Percentiles rank a stretch among this genome's conserved stretches.
phyloP scores from a whole-genome alignment of 2,113 vertebrate genomes.

The Heliornis fulica region DNA sequence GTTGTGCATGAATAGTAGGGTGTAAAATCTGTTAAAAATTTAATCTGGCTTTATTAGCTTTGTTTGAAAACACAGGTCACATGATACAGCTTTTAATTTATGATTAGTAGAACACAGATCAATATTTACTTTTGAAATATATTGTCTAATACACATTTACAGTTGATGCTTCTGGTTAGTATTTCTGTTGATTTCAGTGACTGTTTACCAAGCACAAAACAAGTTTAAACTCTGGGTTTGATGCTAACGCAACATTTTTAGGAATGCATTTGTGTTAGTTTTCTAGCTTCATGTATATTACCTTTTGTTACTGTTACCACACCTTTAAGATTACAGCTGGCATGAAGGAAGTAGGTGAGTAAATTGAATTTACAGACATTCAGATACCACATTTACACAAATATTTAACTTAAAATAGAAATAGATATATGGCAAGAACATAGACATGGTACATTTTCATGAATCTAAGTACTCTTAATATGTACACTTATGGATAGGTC shows the following conservation, averaged over 20 bases:
- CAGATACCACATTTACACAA: background rate
- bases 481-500: background rate
- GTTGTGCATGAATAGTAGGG: background rate
- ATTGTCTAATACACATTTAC: background rate
- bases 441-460: background rate
- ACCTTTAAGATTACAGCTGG: background rate
- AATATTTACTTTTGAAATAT: background rate
- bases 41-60: background rate
- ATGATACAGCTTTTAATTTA: background rate
- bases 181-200: background rate
- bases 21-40: background rate
- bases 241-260: background rate
- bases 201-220: background rate
- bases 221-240: background rate
- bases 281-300: background rate
- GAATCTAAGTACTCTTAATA: background rate
- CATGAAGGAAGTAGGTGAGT: background rate
- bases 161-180: background rate
- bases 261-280: fast-evolving
- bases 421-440: background rate
- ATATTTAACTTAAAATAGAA: background rate
- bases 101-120: background rate
- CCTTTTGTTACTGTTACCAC: background rate
- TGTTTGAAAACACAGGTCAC: background rate
- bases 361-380: background rate